phyloP scores from a whole-genome alignment of 2,888 invertebrate species.

The Leucophora obtusa region DNA sequence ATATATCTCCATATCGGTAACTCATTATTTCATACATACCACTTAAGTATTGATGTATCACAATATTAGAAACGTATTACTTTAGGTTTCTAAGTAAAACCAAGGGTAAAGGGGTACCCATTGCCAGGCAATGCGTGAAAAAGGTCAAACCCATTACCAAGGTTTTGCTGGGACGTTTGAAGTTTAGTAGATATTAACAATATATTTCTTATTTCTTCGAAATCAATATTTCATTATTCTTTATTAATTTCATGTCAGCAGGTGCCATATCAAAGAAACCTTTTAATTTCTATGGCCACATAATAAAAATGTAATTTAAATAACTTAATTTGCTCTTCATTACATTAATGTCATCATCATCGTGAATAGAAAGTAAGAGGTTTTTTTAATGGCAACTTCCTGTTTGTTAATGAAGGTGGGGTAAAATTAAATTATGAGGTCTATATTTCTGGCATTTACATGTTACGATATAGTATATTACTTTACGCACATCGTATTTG shows the following conservation, averaged over 20 bases:
- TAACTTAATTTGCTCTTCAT: conserved; percentile 51
- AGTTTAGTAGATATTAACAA: too few species aligned
- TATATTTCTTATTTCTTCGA: background rate
- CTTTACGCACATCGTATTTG: conserved; percentile 14
- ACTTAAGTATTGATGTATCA: too few species aligned
- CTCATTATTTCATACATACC: too few species aligned
- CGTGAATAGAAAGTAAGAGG: background rate
- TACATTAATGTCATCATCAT: conserved; percentile 20
- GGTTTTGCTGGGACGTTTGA: too few species aligned
- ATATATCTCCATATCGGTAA: too few species aligned
- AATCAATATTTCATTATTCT: conserved; percentile 17
- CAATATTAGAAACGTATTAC: too few species aligned
- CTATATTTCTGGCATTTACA: background rate
- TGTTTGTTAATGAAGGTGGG: background rate
- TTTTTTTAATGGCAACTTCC: background rate
- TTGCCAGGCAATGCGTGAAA: too few species aligned
- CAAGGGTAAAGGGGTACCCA: too few species aligned
- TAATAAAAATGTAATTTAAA: conserved; percentile 43
- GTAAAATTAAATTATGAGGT: conserved; percentile 18
- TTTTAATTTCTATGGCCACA: conserved; percentile 7
- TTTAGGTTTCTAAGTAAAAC: too few species aligned
- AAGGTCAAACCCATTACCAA: too few species aligned
- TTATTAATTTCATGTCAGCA: conserved; percentile 2
- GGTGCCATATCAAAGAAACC: background rate
- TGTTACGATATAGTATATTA: conserved; percentile 5